Percentiles rank a stretch among this genome's conserved stretches.
Evolutionary conservation across 2,797 vertebrate species (phyloP).

Genomic region (Limnodromus scolopaceus): DNA sequence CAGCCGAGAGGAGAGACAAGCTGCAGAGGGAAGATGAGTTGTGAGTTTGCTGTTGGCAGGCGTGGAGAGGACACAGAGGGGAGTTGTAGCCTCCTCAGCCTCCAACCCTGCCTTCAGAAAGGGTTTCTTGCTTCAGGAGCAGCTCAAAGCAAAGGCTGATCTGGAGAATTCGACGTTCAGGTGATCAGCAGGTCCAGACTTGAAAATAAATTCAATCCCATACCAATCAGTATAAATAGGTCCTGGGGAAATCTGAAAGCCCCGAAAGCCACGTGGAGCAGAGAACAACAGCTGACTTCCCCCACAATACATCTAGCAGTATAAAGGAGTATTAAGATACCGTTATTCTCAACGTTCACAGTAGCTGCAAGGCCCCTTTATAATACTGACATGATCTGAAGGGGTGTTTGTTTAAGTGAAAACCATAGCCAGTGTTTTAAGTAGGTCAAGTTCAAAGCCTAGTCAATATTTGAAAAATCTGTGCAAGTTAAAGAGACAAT

Average conservation of each 20-base stretch:
- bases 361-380: conserved; percentile 21
- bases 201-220: background rate
- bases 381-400: conserved; percentile 23
- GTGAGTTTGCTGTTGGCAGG: background rate
- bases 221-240: background rate
- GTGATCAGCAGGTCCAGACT: background rate
- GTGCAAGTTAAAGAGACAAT: conserved; percentile 45
- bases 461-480: conserved; percentile 68
- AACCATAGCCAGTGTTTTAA: conserved; percentile 37
- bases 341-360: background rate
- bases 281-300: background rate
- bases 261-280: background rate
- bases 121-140: fast-evolving
- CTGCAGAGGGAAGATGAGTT: background rate
- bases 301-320: background rate
- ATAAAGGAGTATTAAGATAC: background rate
- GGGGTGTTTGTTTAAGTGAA: conserved; percentile 47
- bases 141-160: background rate
- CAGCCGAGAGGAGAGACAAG: background rate
- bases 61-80: background rate
- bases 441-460: conserved; percentile 62
- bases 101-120: background rate
- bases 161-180: background rate
- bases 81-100: background rate
- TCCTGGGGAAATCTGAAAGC: background rate